A percentile compares a stretch with the other conserved stretches of the same genome.
Evolutionary conservation across 2,113 vertebrate genomes (phyloP).

Genomic region (Tetrao urogallus): DNA sequence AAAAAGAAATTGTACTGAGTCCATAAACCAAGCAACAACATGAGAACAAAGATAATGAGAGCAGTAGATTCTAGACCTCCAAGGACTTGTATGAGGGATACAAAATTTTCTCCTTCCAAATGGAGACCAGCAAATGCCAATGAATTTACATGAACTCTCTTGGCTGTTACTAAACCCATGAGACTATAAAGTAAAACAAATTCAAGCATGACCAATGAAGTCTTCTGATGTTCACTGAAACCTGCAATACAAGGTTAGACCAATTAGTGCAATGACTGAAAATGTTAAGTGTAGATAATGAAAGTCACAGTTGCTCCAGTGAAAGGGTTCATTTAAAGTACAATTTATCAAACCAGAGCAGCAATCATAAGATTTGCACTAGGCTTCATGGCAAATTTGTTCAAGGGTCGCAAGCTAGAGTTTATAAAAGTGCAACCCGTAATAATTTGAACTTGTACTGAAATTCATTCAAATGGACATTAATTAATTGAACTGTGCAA

Average conservation of each 20-base stretch:
- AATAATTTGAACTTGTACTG: constrained; percentile 22
- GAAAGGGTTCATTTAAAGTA: constrained; percentile 15
- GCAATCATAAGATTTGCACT: background rate
- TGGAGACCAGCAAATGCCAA: background rate
- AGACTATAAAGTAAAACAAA: constrained; percentile 12
- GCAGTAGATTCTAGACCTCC: background rate
- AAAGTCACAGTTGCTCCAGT: background rate
- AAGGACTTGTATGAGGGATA: background rate
- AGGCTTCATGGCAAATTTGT: background rate
- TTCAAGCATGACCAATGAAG: constrained; percentile 13
- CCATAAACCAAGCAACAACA: background rate
- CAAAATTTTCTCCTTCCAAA: background rate
- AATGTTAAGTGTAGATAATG: constrained; percentile 36
- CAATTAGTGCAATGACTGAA: constrained; percentile 36
- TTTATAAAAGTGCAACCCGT: background rate
- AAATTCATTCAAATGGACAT: constrained; percentile 42
- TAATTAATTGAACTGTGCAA: constrained; percentile 57
- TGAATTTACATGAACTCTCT: background rate
- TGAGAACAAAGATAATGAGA: background rate
- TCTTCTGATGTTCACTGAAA: constrained; percentile 22
- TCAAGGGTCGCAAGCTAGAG: constrained; percentile 25
- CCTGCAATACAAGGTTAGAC: constrained; percentile 23
- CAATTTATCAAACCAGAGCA: constrained; percentile 22
- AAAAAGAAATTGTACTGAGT: background rate
- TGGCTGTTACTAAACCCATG: constrained; percentile 5